phyloP scores from a whole-genome alignment of 2,113 vertebrate genomes.

The Chionomys nivalis region DNA sequence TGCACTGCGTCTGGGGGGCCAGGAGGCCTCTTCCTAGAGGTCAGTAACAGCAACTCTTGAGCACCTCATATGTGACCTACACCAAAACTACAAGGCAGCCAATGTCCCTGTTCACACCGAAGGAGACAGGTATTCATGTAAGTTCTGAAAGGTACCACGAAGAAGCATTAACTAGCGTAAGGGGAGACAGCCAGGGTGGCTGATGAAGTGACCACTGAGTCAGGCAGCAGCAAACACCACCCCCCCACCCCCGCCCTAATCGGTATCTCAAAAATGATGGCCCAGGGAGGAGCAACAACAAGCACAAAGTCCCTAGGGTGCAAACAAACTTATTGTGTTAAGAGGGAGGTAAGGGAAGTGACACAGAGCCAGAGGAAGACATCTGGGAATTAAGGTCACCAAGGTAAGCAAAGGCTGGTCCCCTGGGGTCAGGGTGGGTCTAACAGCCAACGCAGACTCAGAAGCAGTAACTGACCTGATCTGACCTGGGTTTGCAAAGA shows the following conservation, averaged over 20 bases:
- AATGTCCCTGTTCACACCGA: background rate
- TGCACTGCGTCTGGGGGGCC: background rate
- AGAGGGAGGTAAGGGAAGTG: background rate
- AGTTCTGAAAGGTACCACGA: background rate
- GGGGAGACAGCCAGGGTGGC: background rate
- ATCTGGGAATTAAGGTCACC: background rate
- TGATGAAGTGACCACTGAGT: background rate
- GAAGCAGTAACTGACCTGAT: background rate
- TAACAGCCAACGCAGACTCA: background rate
- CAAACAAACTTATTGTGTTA: fast-evolving
- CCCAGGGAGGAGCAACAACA: background rate
- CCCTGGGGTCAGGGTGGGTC: too few species aligned
- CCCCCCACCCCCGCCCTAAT: too few species aligned
- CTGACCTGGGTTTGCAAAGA: background rate
- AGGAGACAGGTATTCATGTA: background rate
- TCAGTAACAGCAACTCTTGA: background rate
- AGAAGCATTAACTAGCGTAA: background rate
- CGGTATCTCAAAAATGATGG: background rate
- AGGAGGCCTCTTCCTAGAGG: background rate
- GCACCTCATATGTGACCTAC: background rate
- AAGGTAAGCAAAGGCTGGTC: background rate
- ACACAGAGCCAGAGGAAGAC: background rate
- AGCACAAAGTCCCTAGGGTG: background rate
- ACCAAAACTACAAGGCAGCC: background rate
- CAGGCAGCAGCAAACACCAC: background rate